phyloP scores from a whole-genome alignment of 1,140 invertebrate species.

The Yoshiicerus persimilis region DNA sequence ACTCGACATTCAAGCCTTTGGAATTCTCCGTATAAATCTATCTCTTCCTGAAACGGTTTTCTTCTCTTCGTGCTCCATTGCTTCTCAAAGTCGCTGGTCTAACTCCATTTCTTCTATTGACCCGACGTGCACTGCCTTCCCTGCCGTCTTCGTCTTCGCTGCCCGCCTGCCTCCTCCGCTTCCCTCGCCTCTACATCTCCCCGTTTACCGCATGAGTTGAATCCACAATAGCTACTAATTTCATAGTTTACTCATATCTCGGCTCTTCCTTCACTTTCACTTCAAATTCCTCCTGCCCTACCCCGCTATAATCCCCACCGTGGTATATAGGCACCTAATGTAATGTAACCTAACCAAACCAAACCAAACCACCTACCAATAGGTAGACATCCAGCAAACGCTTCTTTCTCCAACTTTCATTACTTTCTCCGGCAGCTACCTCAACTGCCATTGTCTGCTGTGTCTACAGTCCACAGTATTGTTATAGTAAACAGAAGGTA shows the following conservation, averaged over 20 bases:
- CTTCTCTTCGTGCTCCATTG: neutral
- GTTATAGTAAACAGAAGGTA: neutral
- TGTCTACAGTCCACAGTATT: neutral
- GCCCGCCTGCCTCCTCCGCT: neutral
- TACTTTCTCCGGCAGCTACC: neutral
- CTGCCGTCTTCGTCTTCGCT: neutral
- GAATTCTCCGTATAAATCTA: neutral
- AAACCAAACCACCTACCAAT: too few species aligned
- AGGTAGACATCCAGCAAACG: too few species aligned
- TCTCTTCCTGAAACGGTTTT: neutral
- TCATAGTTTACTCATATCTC: neutral
- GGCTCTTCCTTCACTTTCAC: neutral
- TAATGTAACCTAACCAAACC: too few species aligned
- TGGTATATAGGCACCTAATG: too few species aligned
- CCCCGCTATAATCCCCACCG: neutral
- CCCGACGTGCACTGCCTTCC: neutral
- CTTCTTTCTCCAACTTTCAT: neutral
- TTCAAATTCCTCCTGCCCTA: neutral
- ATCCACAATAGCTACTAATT: conserved; percentile 10
- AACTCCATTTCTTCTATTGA: neutral
- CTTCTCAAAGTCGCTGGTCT: neutral
- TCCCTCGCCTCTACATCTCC: neutral
- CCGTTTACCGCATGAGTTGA: conserved; percentile 6
- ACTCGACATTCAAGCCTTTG: neutral
- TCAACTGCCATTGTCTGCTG: neutral